A percentile compares a stretch with the other conserved stretches of the same genome.
These are phyloP conservation scores for Ptychochromis oligacanthus DNA, from an alignment of 2,113 vertebrate species.

Conservation along the genomic window DNA sequence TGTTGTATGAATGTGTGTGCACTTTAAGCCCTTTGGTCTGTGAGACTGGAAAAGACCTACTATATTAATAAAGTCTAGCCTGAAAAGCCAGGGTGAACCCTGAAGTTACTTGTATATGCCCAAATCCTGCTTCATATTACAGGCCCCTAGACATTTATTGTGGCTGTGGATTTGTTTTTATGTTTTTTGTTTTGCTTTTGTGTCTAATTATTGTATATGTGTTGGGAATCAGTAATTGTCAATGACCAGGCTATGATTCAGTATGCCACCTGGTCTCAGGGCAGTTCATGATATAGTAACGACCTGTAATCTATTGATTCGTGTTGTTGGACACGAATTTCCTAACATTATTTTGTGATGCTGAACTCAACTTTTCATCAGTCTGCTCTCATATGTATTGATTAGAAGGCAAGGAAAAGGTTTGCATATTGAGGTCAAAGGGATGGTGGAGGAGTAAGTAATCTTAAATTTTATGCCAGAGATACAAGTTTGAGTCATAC, in stretches of 20 bases:
- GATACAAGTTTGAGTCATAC: background rate
- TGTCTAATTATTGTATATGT: rapidly evolving
- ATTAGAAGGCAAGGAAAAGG: rapidly evolving
- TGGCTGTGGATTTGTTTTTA: background rate
- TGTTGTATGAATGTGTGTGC: background rate
- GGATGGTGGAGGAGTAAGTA: background rate
- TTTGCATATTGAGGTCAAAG: background rate
- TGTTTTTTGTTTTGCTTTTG: background rate
- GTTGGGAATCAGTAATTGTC: background rate
- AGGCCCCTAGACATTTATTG: background rate
- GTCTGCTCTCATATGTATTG: background rate
- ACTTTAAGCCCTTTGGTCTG: background rate
- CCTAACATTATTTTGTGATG: background rate
- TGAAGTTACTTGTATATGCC: background rate
- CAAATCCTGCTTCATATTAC: background rate
- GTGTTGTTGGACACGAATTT: background rate
- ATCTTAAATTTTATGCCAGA: background rate
- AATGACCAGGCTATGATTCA: background rate
- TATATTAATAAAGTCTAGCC: background rate
- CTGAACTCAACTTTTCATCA: background rate
- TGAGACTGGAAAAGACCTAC: background rate
- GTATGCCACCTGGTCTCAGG: background rate
- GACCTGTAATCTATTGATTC: conserved; percentile 4
- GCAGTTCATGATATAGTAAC: background rate
- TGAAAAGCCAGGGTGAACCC: too few species aligned